Evolutionary conservation across 2,113 vertebrate genomes (phyloP), one percentile per base, ranked within the genome.

Genomic region (Gnathonemus echidnorhynchus): DNA sequence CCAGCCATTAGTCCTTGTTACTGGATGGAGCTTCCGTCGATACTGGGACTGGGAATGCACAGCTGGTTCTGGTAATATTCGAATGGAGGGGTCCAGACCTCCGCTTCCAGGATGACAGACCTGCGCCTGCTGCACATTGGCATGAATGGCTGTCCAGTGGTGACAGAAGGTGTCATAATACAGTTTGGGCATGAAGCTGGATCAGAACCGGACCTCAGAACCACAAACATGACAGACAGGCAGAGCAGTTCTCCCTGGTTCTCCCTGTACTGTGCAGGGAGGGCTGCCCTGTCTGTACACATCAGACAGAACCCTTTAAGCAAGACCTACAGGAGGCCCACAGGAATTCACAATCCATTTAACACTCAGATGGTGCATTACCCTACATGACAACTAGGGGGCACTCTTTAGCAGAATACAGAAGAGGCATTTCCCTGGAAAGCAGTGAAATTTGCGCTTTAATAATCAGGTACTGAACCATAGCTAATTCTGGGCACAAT

Each of bases 41-140:
- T 66, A 83, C 19, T 21, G 42, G 56, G 91, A 91, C 89, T 92
- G 90, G 89, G 53, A 92, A 93, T 93, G 93, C 91, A 92, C 94
- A 94, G 94, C 93, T 95, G 94, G 91, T 92, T 91, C 91, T 94
- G 88, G 94, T 94, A 92, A 93, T 93, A 89, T 86, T 88, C 27
- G n/a, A 91, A 91, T 66, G 90, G 87, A 92, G 92, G 93, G 42
- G 56, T 86, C 88, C 42, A 66, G 42, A 88, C 88, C 91, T 86
- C 83, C 27, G n/a, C 27, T 85, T 92, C 74, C 89, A 91, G 91
- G 93, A 92, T 89, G 92, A 94, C 90, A 93, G 92, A 90, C 92
- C 91, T 35, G 56, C 35, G 83, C 88, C 66, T 88, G 52, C 74
- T 86, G 90, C 88, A 88, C n/a, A 89, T 88, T 49, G 89, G 87